Percentiles rank a stretch among this genome's conserved stretches.
phyloP scores from a whole-genome alignment of 2,888 invertebrate species.

The Vesta saturnalis region DNA sequence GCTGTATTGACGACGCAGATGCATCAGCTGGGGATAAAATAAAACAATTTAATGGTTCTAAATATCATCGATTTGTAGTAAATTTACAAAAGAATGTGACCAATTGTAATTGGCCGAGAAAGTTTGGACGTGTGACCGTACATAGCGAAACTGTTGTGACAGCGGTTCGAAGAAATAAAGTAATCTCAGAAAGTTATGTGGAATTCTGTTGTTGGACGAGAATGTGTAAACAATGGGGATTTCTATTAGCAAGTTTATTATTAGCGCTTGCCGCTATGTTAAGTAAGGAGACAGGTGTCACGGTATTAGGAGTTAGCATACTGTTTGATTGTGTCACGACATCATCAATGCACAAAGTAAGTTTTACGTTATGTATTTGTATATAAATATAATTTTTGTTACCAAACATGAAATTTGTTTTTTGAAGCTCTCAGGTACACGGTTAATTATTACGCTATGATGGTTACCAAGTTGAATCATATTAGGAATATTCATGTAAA shows the following conservation, averaged over 20 bases:
- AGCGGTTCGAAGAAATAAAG: slow-evolving; percentile 31
- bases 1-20: slow-evolving; percentile 20
- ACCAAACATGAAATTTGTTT: too few species aligned
- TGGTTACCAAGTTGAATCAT: too few species aligned
- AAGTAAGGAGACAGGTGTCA: slow-evolving; percentile 96
- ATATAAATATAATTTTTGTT: too few species aligned
- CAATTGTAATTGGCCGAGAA: slow-evolving; percentile 56
- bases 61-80: slow-evolving; percentile 57
- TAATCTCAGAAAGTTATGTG: slow-evolving; percentile 30
- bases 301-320: slow-evolving; percentile 89
- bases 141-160: slow-evolving; percentile 32
- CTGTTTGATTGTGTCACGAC: slow-evolving; percentile 82
- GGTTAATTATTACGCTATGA: too few species aligned
- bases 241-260: slow-evolving; percentile 68
- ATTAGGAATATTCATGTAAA: too few species aligned
- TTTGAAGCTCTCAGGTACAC: background rate
- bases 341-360: slow-evolving; percentile 53
- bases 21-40: slow-evolving; percentile 44
- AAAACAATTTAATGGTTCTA: slow-evolving; percentile 48
- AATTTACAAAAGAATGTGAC: slow-evolving; percentile 56
- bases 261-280: slow-evolving; percentile 85
- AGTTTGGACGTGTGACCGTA: slow-evolving; percentile 37
- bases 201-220: slow-evolving; percentile 54
- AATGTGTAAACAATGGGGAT: slow-evolving; percentile 65
- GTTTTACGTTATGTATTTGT: slow-evolving; percentile 7